Evolutionary conservation across 2,113 vertebrate species (phyloP), one percentile per base, ranked within the genome.

Genomic region (Pedionomus torquatus): DNA sequence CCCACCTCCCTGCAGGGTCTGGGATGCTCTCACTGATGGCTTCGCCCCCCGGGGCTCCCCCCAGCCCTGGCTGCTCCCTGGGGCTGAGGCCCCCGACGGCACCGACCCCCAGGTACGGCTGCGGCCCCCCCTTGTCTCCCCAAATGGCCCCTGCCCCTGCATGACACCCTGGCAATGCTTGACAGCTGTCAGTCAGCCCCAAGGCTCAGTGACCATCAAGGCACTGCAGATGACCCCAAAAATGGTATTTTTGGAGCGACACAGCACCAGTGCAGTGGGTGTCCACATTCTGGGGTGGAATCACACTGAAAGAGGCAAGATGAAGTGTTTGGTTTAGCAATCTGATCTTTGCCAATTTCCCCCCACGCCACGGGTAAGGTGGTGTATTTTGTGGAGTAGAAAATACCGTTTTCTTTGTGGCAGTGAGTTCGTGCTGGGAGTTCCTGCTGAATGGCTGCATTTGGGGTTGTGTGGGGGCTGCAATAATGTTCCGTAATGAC

Each of bases 1-100:
- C n/a, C 30, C 9, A 0, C 37, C 86, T 96, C 77, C 77, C 89
- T 49, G 60, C 93, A 97, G 96, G 94, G 96, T 97, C 39, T 97
- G 96, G 96, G 96, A 97, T 41, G 96, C 96, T 77, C 96, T 97
- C 55, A 97, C 96, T 0, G 96, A 97, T 39, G 91, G 94, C 65
- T 95, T 97, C 13, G 72, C 69, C n/a, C 96, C 96, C 76, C 95
- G 64, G 43, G 44, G 72, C 68, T 97, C 96, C 51, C 72, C 93
- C 43, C 77, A 3, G 39, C 94, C 91, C 1, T 95, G 96, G 96
- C 89, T 95, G 83, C 92, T 92, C 83, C 83, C 94, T 0, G 71
- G 78, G 17, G 31, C 76, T 4, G 96, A 96, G 72, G 37, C 51
- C 63, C 51, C 90, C 0, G 39, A 93, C 2, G 12, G 76, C 89